phyloP scores from a whole-genome alignment of 1,140 invertebrate genomes.

The Orius laevigatus region DNA sequence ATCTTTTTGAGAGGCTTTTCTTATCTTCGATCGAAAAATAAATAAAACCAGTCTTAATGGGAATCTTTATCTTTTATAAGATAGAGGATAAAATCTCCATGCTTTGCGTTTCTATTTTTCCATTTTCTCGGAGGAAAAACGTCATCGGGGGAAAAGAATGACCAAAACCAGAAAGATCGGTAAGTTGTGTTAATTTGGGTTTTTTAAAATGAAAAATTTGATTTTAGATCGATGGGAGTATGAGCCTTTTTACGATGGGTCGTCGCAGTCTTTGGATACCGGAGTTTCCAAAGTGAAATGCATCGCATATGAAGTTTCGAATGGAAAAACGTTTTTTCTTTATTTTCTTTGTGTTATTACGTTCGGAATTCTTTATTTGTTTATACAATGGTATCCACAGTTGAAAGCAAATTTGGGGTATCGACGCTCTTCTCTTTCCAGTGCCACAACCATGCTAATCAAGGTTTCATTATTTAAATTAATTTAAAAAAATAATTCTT shows the following conservation, averaged over 20 bases:
- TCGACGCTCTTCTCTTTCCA: slow-evolving; percentile 40
- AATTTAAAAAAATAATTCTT: slow-evolving; percentile 5
- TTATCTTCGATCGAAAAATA: too few species aligned
- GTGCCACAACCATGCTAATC: slow-evolving; percentile 58
- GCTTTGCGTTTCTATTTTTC: too few species aligned
- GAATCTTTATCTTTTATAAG: too few species aligned
- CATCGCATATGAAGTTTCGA: neutral
- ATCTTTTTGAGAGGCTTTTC: too few species aligned
- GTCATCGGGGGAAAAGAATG: too few species aligned
- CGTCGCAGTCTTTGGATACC: slow-evolving; percentile 12
- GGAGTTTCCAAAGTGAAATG: slow-evolving; percentile 13
- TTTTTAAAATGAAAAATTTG: neutral
- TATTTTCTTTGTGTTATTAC: slow-evolving; percentile 6
- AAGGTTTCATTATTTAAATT: slow-evolving; percentile 33
- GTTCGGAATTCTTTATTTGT: slow-evolving; percentile 27
- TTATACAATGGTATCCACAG: slow-evolving; percentile 75
- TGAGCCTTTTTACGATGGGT: slow-evolving; percentile 14
- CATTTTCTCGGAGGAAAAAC: too few species aligned
- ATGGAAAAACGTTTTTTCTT: slow-evolving; percentile 1
- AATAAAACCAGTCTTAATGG: too few species aligned
- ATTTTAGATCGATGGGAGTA: slow-evolving; percentile 8
- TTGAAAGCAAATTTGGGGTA: slow-evolving; percentile 42
- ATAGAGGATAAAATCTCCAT: neutral
- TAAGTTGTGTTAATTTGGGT: too few species aligned
- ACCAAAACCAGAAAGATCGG: too few species aligned